Conservation (phyloP, 2,113 vertebrate genomes). For the Corythornis cristatus region DNA sequence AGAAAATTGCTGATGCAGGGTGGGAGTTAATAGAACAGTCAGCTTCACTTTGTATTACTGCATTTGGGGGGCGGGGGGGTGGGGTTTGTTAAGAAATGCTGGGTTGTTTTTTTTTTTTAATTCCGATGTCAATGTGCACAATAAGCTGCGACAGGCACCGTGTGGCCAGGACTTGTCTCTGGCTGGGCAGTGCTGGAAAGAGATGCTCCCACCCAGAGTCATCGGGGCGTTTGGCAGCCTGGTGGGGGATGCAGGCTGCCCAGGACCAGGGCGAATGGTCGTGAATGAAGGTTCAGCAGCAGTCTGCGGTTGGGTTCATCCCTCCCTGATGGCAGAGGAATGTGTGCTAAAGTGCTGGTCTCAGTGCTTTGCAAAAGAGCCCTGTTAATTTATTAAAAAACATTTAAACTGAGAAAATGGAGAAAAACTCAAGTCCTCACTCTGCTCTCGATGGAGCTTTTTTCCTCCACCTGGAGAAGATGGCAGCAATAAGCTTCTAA, state of each 20-base stretch:
- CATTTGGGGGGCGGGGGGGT: neutral
- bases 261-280: too few species aligned
- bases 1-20: conserved; percentile 67
- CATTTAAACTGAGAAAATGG: neutral
- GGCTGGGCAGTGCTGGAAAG: neutral
- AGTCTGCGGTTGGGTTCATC: neutral
- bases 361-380: neutral
- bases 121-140: neutral
- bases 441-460: neutral
- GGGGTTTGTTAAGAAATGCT: neutral
- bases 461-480: neutral
- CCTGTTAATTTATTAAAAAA: neutral
- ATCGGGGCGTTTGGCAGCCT: neutral
- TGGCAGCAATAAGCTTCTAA: neutral
- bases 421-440: neutral
- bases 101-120: neutral
- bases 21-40: conserved; percentile 73
- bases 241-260: accelerated
- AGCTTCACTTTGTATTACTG: conserved; percentile 55
- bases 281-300: neutral
- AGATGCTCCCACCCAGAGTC: neutral
- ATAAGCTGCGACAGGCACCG: neutral
- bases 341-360: neutral
- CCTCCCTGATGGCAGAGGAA: neutral
- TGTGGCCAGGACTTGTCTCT: accelerated